Conservation (phyloP, 2,113 vertebrate genomes). For the Ia io region DNA sequence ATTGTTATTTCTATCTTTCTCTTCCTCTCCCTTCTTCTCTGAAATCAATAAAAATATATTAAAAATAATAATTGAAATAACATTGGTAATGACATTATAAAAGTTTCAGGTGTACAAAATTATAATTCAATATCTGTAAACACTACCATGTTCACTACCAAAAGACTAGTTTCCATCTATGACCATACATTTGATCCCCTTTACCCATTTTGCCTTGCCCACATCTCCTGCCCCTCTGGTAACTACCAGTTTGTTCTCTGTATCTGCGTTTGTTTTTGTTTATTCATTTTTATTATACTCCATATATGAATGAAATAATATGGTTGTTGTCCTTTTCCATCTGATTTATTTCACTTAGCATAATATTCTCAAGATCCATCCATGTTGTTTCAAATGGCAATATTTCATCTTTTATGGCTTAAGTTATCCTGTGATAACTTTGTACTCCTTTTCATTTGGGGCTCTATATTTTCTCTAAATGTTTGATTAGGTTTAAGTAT, state of each 20-base stretch:
- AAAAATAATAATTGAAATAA: not conserved
- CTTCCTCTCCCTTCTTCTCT: too few species aligned
- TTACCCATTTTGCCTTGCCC: not conserved
- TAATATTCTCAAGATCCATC: not conserved
- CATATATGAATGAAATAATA: not conserved
- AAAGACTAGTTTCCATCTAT: not conserved
- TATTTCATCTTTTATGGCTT: not conserved
- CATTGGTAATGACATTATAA: not conserved
- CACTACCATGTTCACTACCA: not conserved
- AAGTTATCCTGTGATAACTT: not conserved
- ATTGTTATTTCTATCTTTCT: too few species aligned
- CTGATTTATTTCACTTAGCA: not conserved
- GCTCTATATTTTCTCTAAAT: not conserved
- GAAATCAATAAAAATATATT: too few species aligned
- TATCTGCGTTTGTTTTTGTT: not conserved
- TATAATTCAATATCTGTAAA: not conserved
- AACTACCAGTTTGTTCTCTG: not conserved
- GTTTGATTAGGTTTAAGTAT: slow-evolving; percentile 21
- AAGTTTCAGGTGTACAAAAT: not conserved
- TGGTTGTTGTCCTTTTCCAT: not conserved
- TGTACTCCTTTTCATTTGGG: not conserved
- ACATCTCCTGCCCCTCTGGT: not conserved
- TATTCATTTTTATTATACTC: not conserved
- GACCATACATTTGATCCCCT: not conserved
- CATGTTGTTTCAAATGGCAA: not conserved